phyloP scores from a whole-genome alignment of 2,888 invertebrate species.

The Hermaeophaga mercurialis region DNA sequence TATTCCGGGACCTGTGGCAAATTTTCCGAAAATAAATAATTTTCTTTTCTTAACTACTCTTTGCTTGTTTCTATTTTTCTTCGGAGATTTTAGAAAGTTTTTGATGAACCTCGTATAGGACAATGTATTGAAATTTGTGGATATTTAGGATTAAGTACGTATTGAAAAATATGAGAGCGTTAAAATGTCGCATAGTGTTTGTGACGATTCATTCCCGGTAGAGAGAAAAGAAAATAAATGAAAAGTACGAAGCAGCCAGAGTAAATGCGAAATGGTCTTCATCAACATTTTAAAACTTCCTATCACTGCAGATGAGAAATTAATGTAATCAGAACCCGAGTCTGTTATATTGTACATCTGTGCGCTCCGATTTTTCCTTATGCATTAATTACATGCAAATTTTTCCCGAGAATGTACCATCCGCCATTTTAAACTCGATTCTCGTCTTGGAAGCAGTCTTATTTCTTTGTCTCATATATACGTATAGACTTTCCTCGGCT shows the following conservation, averaged over 20 bases:
- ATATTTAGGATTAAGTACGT: neutral
- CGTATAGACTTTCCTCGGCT: conserved; percentile 52
- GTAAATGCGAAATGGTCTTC: conserved; percentile 29
- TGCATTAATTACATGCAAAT: conserved; percentile 60
- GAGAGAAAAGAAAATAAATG: conserved; percentile 5
- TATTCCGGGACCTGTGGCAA: too few species aligned
- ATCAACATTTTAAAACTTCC: conserved; percentile 36
- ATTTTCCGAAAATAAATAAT: too few species aligned
- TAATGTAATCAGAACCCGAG: conserved; percentile 39
- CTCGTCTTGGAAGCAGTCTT: conserved; percentile 55
- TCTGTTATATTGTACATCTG: conserved; percentile 54
- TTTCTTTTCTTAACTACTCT: too few species aligned
- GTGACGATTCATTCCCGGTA: neutral
- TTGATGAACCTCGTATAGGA: too few species aligned
- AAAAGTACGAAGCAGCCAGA: conserved; percentile 7
- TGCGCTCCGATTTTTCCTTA: conserved; percentile 57
- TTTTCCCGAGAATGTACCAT: conserved; percentile 58
- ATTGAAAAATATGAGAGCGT: neutral
- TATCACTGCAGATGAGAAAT: conserved; percentile 40
- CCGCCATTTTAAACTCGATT: conserved; percentile 59
- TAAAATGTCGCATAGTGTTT: neutral
- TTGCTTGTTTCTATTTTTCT: too few species aligned
- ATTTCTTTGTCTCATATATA: conserved; percentile 59
- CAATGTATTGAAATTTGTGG: too few species aligned
- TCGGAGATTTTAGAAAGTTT: too few species aligned